These are phyloP conservation scores for Oceanodroma tethys DNA, from an alignment of 2,113 vertebrate genomes.

Conservation along the genomic window DNA sequence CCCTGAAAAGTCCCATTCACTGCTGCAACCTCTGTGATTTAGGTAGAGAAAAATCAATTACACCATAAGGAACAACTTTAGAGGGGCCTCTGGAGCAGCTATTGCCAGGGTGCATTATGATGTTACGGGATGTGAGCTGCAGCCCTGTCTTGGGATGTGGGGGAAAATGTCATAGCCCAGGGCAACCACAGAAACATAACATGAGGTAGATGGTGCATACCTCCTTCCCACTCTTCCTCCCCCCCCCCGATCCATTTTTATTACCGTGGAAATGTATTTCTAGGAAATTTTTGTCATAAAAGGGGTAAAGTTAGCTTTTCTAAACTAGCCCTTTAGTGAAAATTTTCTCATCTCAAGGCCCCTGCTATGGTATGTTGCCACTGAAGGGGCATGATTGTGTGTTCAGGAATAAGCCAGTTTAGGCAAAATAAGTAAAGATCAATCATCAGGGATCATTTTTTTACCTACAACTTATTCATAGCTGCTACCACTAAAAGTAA, in stretches of 20 bases:
- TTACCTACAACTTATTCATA: neutral
- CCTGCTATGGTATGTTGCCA: neutral
- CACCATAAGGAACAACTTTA: neutral
- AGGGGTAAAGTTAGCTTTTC: neutral
- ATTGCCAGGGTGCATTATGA: neutral
- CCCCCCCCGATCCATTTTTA: neutral
- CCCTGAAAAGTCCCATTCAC: neutral
- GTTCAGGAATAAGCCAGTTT: neutral
- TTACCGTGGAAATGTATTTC: neutral
- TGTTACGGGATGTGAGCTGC: neutral
- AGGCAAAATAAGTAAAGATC: neutral
- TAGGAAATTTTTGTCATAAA: neutral
- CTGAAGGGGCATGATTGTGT: neutral
- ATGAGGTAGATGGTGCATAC: neutral
- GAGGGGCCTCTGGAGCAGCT: neutral
- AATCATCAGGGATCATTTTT: neutral
- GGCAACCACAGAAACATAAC: neutral
- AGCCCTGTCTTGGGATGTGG: neutral
- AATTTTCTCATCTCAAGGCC: neutral
- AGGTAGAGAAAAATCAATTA: neutral
- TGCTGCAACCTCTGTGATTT: neutral
- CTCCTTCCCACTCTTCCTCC: neutral
- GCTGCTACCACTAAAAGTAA: neutral
- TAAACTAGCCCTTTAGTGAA: neutral
- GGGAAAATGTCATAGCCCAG: neutral